Percentiles rank a stretch among this genome's conserved stretches.
phyloP scores from a whole-genome alignment of 2,888 invertebrate genomes.

The Nasonia oneida region DNA sequence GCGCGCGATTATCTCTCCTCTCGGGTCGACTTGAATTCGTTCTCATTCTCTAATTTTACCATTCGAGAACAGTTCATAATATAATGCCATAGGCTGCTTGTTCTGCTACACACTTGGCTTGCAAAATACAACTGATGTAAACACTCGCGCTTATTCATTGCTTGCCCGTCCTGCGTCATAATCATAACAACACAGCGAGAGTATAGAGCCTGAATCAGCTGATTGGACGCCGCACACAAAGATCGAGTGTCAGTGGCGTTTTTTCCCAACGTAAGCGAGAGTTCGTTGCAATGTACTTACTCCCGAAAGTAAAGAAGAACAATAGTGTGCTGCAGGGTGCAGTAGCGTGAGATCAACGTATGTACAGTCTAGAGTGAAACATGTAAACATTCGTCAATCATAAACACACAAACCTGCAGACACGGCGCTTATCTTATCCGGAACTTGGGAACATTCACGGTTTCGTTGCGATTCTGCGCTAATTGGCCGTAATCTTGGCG shows the following conservation, averaged over 20 bases:
- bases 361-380: not conserved
- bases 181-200: not conserved
- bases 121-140: not conserved
- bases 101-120: not conserved
- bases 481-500: slow-evolving; percentile 45
- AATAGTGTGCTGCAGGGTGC: not conserved
- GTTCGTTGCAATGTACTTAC: not conserved
- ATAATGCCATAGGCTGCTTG: not conserved
- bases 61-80: not conserved
- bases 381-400: slow-evolving; percentile 12
- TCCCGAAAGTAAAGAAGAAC: not conserved
- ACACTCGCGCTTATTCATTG: not conserved
- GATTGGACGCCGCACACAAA: slow-evolving; percentile 30
- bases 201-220: slow-evolving; percentile 40
- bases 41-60: not conserved
- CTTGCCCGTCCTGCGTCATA: not conserved
- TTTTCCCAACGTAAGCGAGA: not conserved
- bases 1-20: no score
- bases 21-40: no score
- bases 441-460: not conserved
- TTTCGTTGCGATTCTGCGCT: slow-evolving; percentile 22
- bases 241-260: not conserved
- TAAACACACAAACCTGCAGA: slow-evolving; percentile 46
- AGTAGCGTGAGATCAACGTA: not conserved
- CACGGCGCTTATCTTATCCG: slow-evolving; percentile 47